Evolutionary conservation across 2,888 invertebrate species (phyloP).

Genomic region (Heliconius ismenius): DNA sequence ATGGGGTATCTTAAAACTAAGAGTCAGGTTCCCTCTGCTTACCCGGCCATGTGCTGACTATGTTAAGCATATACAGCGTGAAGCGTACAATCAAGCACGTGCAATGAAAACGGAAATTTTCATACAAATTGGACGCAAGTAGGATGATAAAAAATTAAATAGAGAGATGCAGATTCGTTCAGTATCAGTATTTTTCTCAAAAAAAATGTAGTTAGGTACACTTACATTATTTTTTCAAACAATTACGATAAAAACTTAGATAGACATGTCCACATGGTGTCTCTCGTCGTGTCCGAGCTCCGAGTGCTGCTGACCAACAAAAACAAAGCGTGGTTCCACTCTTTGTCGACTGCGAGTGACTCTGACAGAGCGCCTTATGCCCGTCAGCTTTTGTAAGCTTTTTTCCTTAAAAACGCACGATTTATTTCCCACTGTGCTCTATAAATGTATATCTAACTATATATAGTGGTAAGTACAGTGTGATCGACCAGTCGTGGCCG

Average conservation of each 20-base stretch:
- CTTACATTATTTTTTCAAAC: too few relatives aligned
- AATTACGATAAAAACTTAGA: background rate
- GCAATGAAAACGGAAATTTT: too few relatives aligned
- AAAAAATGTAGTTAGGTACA: too few relatives aligned
- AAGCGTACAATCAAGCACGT: too few relatives aligned
- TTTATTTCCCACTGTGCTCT: slow-evolving; percentile 11
- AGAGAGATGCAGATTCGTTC: too few relatives aligned
- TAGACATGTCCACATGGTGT: slow-evolving; percentile 1
- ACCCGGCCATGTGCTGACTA: too few relatives aligned
- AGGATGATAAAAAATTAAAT: too few relatives aligned
- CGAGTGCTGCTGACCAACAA: slow-evolving; percentile 61
- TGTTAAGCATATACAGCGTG: too few relatives aligned
- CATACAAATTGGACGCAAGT: too few relatives aligned
- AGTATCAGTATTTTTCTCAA: too few relatives aligned
- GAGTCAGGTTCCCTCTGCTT: too few relatives aligned
- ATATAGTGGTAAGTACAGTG: background rate
- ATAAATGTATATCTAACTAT: background rate
- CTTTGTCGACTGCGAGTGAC: slow-evolving; percentile 52
- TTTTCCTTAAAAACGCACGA: slow-evolving; percentile 39
- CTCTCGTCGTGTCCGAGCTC: slow-evolving; percentile 8
- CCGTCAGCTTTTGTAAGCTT: slow-evolving; percentile 45
- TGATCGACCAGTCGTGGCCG: background rate
- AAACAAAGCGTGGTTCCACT: slow-evolving; percentile 50
- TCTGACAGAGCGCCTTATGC: slow-evolving; percentile 59
- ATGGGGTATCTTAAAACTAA: too few relatives aligned